Evolutionary conservation across 2,797 vertebrate genomes (phyloP).

Genomic region (Syngnathus acus): DNA sequence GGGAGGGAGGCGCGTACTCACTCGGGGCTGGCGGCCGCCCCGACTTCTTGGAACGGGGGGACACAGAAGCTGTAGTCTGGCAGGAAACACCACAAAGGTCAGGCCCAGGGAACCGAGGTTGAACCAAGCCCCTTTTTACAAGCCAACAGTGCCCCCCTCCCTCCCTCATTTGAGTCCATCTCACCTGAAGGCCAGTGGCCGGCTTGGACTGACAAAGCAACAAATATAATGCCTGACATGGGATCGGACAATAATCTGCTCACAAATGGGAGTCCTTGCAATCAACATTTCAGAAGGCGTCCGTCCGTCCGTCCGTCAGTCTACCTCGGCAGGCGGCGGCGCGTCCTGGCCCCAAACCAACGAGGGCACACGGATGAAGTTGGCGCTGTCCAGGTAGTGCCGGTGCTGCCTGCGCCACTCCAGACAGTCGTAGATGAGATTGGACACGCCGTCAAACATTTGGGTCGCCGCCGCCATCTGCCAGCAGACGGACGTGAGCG

Average conservation of each 20-base stretch:
- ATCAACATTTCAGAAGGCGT: background rate
- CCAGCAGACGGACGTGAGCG: background rate
- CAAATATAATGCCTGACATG: no score
- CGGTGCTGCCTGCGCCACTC: constrained; percentile 81
- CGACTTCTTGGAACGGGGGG: constrained; percentile 58
- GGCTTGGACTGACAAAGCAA: no score
- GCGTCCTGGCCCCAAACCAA: constrained; percentile 30
- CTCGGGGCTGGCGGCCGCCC: constrained; percentile 38
- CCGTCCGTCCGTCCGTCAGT: background rate
- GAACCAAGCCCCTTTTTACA: no score
- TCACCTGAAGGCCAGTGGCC: no score
- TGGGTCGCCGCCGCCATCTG: constrained; percentile 62
- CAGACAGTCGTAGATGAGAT: constrained; percentile 81
- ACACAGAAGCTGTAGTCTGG: background rate
- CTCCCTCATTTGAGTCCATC: no score
- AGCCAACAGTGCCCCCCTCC: no score
- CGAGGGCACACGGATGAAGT: constrained; percentile 67
- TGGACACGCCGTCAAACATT: constrained; percentile 80
- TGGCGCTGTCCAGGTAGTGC: constrained; percentile 73
- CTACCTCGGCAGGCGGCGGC: constrained; percentile 42
- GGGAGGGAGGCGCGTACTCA: constrained; percentile 1
- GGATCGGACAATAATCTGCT: no score
- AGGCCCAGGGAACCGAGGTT: no score
- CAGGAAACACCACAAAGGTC: background rate
- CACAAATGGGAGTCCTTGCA: no score